Base-by-base conservation (phyloP, 2,113 vertebrate species). In the Cynoglossus semilaevis region DNA sequence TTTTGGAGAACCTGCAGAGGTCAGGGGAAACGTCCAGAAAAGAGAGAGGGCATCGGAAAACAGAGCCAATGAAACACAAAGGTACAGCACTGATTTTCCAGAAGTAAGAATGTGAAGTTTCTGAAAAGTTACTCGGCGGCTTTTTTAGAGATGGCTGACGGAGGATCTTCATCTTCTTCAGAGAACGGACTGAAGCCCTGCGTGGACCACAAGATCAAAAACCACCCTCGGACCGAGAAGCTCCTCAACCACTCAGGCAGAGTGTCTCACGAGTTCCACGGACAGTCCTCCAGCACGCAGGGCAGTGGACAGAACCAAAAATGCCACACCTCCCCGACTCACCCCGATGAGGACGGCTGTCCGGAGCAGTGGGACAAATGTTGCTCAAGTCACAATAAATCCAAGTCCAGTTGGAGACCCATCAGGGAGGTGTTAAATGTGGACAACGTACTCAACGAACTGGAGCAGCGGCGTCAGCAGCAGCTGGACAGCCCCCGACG, bases 351-450 rank as follows among this genome's bases (percentile, higher is more conserved):
- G 58, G 88, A 85, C 0, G 12, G 74, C 63, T 90, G 90, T 65
- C 93, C 88, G 19, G 93, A 94, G 15, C 91, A 89, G 1, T 89
- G 88, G 80, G 94, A 92, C 36, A 96, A 85, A 80, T 82, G 80
- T 51, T 77, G 70, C 15, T 75, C 70, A 51, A 81, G 80, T 70
- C 91, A 88, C 55, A 91, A 67, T 77, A 92, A 91, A 81, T 81
- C 74, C n/a, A 94, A 90, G 60, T 89, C 91, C 8, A 88, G 87
- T 0, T 99, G 96, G 96, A 94, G 92, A 67, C 97, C 97, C 2
- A 89, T 95, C 81, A 82, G 97, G 17, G 95, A 99, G 72, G 95
- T 94, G 0, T 66, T 99, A n/a, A 99, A 99, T 0, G 97, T 99
- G 8, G 97, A 99, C 78, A 95, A 92, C 1, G 91, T 99, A 44